A percentile compares a stretch with the other conserved stretches of the same genome.
phyloP scores from a whole-genome alignment of 1,140 invertebrate species.

The Heliconius eleuchia region DNA sequence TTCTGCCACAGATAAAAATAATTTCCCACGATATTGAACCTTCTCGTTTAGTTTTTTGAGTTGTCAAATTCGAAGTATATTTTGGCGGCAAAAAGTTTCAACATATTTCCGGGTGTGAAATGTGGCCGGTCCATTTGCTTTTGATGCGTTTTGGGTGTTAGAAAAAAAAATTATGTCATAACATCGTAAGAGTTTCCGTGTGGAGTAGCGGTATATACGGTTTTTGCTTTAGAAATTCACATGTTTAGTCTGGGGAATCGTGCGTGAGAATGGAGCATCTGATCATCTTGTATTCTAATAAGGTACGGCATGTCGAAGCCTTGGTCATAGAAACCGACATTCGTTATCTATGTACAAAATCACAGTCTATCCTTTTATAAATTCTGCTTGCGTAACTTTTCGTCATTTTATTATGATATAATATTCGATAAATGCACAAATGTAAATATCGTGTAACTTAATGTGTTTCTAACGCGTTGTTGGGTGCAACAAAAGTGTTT shows the following conservation, averaged over 20 bases:
- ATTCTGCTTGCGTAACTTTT: conserved; percentile 41
- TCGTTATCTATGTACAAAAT: conserved; percentile 52
- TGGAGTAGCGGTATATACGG: conserved; percentile 56
- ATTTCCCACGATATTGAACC: conserved; percentile 37
- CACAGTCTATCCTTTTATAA: conserved; percentile 37
- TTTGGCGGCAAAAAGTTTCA: conserved; percentile 40
- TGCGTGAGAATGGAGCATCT: conserved; percentile 59
- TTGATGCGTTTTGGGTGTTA: conserved; percentile 59
- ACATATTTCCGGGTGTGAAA: conserved; percentile 74
- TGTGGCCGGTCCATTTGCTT: conserved; percentile 67
- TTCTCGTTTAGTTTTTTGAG: conserved; percentile 33
- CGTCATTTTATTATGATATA: conserved; percentile 42
- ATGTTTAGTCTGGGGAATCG: conserved; percentile 52
- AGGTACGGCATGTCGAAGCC: conserved; percentile 46
- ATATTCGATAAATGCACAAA: conserved; percentile 33
- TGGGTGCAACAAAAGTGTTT: background rate
- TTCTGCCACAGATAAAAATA: conserved; percentile 29
- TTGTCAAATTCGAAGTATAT: conserved; percentile 28
- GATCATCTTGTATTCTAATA: conserved; percentile 66
- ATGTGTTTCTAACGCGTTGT: conserved; percentile 17
- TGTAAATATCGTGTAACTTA: conserved; percentile 16
- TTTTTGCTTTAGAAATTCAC: conserved; percentile 60
- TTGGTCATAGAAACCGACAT: conserved; percentile 53
- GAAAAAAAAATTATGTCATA: conserved; percentile 56
- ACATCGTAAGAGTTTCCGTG: conserved; percentile 58